Evolutionary conservation across 1,140 invertebrate species (phyloP), one percentile per base, ranked within the genome.

Genomic region (Atopsyche davidsoni): DNA sequence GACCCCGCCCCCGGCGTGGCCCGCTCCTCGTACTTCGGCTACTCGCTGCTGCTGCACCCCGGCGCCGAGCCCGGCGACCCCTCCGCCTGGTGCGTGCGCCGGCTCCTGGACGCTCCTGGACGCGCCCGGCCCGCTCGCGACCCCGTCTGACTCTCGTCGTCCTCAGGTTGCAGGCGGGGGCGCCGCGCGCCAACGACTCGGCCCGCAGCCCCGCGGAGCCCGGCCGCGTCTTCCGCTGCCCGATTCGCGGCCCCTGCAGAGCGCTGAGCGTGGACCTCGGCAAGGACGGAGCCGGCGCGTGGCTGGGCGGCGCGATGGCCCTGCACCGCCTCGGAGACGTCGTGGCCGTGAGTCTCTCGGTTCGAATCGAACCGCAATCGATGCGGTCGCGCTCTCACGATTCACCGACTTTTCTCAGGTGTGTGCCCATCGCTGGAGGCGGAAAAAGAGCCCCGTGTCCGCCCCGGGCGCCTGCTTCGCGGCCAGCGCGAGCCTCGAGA

Each of bases 171-270:
- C 46, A 55, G 56, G 32, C 66, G 23, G 64, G 65, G 18, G 65
- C 64, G 25, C 65, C 65, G 2, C 59, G 53, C 34, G 59, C 54
- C 10, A 67, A 65, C 54, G 48, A 51, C 58, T 49, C 59, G 14
- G 34, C 2, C 13, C 0, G 19, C 41, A 52, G 16, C 2, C 22
- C 51, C 4, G 13, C 21, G 11, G 62, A 68, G 44, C 64, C 62
- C 0, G 66, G 66, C 21, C 13, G 61, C 2, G 55, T 59, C 11
- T 68, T 62, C 43, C 49, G 57, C 4, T 67, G 64, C 36, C 1
- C 0, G 14, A 19, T 63, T 2, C 13, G 16, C 16, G 42, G 25
- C 18, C 16, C 14, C n/a, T 58, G 55, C 39, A n/a, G 34, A 40
- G 13, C 19, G 10, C 23, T 50, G 40, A 3, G 17, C 7, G 23